These are phyloP conservation scores for Hemibagrus wyckioides DNA, from an alignment of 2,113 vertebrate species.

Conservation along the genomic window DNA sequence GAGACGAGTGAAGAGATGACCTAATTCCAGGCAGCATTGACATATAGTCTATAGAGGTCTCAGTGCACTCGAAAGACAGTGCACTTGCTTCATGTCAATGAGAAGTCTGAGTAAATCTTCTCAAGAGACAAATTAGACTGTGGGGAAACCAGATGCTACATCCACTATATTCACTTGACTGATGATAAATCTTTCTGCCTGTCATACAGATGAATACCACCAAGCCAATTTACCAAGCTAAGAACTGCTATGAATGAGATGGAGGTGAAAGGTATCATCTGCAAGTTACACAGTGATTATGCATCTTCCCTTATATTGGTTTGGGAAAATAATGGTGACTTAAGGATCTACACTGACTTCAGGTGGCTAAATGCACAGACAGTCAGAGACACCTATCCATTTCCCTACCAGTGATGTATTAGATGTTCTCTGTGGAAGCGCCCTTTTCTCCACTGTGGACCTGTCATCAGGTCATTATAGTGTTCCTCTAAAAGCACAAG, in stretches of 20 bases:
- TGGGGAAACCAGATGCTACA: conserved; percentile 28
- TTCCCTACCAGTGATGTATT: conserved; percentile 6
- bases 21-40: too few species aligned
- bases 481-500: conserved; percentile 1
- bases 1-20: too few species aligned
- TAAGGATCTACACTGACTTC: too few species aligned
- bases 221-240: conserved; percentile 37
- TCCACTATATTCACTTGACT: conserved; percentile 25
- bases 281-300: conserved; percentile 7
- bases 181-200: conserved; percentile 33
- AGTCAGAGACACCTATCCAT: too few species aligned
- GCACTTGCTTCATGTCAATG: too few species aligned
- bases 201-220: conserved; percentile 31
- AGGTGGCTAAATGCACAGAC: too few species aligned
- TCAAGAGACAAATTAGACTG: conserved; percentile 24
- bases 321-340: too few species aligned
- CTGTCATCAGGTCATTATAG: conserved; percentile 15
- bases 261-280: conserved; percentile 18
- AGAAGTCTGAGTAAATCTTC: too few species aligned
- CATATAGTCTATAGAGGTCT: too few species aligned
- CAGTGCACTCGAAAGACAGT: too few species aligned
- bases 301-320: not conserved
- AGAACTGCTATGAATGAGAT: not conserved
- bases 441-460: conserved; percentile 22
- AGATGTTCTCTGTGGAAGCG: too few species aligned